Conservation (phyloP, 2,888 invertebrate genomes). For the Calameuta idolon region DNA sequence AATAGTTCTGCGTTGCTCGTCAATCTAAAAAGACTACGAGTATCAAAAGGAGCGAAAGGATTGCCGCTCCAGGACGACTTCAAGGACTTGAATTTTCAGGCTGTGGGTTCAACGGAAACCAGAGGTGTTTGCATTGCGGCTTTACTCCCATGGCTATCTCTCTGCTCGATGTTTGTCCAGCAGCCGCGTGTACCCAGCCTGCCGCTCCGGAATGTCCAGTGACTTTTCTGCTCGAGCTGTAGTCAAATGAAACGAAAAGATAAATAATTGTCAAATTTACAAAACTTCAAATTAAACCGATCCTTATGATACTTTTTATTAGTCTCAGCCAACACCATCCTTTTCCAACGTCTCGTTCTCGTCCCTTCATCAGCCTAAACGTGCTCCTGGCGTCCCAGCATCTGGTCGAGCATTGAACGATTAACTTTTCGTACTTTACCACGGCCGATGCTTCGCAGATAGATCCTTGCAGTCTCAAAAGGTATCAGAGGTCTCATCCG, state of each 20-base stretch:
- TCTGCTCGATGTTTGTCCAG: conserved; percentile 17
- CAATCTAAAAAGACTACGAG: not conserved
- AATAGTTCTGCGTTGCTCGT: not conserved
- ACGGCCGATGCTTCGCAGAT: not conserved
- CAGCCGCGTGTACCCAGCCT: conserved; percentile 13
- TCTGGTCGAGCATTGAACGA: not conserved
- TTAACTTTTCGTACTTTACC: not conserved
- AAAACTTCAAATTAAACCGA: not conserved
- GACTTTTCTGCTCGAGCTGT: not conserved
- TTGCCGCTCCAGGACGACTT: not conserved
- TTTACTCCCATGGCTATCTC: conserved; percentile 21
- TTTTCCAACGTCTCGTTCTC: not conserved
- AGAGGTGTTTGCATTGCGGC: conserved; percentile 17
- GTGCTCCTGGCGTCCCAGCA: not conserved
- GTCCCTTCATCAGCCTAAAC: not conserved
- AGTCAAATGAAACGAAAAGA: not conserved
- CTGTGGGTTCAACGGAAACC: not conserved
- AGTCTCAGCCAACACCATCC: not conserved
- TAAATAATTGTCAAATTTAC: not conserved
- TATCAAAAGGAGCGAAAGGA: not conserved
- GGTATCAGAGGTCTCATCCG: conserved; percentile 40
- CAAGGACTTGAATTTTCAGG: not conserved
- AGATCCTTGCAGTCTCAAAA: not conserved
- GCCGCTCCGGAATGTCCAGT: conserved; percentile 3
- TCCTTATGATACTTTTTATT: not conserved